A percentile compares a stretch with the other conserved stretches of the same genome.
Conservation (phyloP, 2,888 invertebrate species). For the Melikaiella ostensackeni region DNA sequence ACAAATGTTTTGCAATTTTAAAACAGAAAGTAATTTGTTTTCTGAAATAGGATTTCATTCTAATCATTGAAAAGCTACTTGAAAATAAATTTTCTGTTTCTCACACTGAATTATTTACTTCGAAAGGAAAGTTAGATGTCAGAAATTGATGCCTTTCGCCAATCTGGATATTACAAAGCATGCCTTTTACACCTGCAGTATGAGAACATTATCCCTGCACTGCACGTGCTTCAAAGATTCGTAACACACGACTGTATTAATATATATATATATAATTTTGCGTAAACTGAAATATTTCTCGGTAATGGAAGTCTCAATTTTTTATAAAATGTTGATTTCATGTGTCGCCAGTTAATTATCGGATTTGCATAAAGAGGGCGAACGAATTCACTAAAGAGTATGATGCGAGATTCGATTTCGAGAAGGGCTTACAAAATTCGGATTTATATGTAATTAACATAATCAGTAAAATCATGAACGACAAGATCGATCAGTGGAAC, state of each 20-base stretch:
- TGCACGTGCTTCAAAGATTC: conserved; percentile 13
- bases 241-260: background rate
- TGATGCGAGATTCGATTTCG: background rate
- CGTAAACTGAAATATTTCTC: background rate
- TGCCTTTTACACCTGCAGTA: conserved; percentile 20
- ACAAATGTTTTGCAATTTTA: conserved; percentile 1
- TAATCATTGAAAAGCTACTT: background rate
- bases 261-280: background rate
- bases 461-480: background rate
- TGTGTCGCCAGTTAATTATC: background rate
- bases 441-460: background rate
- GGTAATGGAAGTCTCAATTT: background rate
- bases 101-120: background rate
- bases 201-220: background rate
- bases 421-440: background rate
- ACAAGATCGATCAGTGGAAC: background rate
- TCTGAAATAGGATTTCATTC: background rate
- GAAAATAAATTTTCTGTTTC: background rate
- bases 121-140: background rate
- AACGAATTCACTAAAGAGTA: background rate
- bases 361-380: background rate
- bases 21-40: background rate
- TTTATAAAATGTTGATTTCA: background rate
- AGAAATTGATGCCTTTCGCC: conserved; percentile 9
- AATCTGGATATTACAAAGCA: conserved; percentile 12